Conservation (phyloP, 1,140 invertebrate species). For the Asobara japonica region DNA sequence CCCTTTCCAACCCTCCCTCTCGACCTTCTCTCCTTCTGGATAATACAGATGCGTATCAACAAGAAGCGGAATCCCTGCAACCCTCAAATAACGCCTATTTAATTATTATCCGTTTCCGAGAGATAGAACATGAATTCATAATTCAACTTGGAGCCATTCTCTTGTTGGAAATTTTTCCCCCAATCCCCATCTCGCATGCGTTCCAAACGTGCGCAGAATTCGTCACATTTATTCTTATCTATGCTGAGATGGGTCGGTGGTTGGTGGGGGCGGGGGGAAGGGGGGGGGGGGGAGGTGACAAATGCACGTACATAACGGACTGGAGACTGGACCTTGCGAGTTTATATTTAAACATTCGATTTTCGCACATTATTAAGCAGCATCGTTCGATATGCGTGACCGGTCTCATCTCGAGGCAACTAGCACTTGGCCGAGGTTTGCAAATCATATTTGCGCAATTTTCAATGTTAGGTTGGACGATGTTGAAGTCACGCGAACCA, state of each 20-base stretch:
- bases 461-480: background rate
- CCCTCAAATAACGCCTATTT: conserved; percentile 40
- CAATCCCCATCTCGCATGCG: background rate
- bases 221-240: background rate
- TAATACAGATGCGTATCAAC: conserved; percentile 42
- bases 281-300: too few relatives aligned
- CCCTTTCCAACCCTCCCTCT: background rate
- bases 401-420: conserved; percentile 23
- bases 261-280: too few relatives aligned
- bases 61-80: background rate
- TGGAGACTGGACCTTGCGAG: conserved; percentile 12
- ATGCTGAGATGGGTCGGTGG: too few relatives aligned
- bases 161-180: background rate
- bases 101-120: conserved; percentile 40
- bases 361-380: conserved; percentile 30
- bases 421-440: conserved; percentile 8
- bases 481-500: background rate
- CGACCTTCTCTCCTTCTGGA: conserved; percentile 30
- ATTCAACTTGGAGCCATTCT: conserved; percentile 22
- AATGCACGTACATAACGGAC: conserved; percentile 21
- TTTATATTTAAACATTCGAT: conserved; percentile 30
- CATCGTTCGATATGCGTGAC: conserved; percentile 7
- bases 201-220: background rate
- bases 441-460: conserved; percentile 29
- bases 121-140: conserved; percentile 41